Evolutionary conservation across 2,888 invertebrate species (phyloP), one percentile per base, ranked within the genome.

Genomic region (Antitype chi): DNA sequence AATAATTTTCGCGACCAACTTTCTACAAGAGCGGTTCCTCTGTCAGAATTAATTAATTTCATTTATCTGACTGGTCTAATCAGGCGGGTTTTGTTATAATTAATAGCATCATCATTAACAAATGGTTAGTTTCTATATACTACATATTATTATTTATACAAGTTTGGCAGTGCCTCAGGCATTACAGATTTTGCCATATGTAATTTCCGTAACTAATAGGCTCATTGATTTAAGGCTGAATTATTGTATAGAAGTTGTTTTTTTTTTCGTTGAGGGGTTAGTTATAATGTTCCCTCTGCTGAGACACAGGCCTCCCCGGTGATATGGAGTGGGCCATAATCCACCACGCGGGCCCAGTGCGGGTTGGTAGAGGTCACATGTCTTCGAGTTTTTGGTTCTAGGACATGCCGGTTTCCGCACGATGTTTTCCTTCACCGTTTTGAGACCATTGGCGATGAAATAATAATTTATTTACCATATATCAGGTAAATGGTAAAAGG

Each of bases 31-130:
- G 72, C 78, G 78, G 82, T 80, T 83, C 84, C 69, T 86, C 86
- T 87, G 85, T 87, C 85, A 86, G 81, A 85, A 70, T 85, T 89
- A 91, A 93, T 92, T 91, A 91, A 92, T 89, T 89, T 89, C 79
- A 92, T 91, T 89, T 89, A 89, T 88, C 77, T 81, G 84, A 78
- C 79, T 85, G 81, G 87, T 86, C 86, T 89, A 87, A 90, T 89
- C 88, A 86, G 76, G 78, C 84, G 82, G 85, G 81, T 90, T 90
- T 89, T 88, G 88, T 89, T 88, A 84, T 91, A 89, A 91, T 78
- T 82, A 78, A 84, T 84, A 53, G 74, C 66, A 13, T 47, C 23
- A 63, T 60, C 62, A 82, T 84, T 84, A 84, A 71, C 71, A 62
- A 72, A 70, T 72, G 57, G 59, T 81, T 63, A 73, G 59, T 72